Base-by-base conservation (phyloP, 2,113 vertebrate genomes). In the Python bivittatus region DNA sequence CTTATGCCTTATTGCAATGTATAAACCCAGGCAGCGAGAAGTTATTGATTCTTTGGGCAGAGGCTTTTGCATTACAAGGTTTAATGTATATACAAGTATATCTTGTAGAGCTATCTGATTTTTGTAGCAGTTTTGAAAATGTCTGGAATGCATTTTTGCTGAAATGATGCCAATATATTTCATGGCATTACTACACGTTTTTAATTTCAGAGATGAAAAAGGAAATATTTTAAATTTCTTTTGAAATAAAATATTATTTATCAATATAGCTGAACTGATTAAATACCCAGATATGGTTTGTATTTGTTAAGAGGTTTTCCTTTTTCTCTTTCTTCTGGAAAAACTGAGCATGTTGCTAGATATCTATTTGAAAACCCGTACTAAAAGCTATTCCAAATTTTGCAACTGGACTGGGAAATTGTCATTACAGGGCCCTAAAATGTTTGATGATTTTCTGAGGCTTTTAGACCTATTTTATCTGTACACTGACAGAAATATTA, bases 381-480 rank as follows among this genome's bases (percentile, higher is more conserved):
- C 93, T 96, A 97, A 96, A 92, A 97, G 91, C 94, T 95, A 97
- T 97, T 96, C 96, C 94, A 95, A 90, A 97, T 96, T 97, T 96
- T 97, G 94, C 8, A n/a, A 97, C 95, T 96, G 96, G 96, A 97
- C 97, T 97, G 96, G 94, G 95, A 97, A 97, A 96, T 97, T 96
- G 97, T 97, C 97, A 97, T 97, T 97, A 96, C 96, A 88, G 96
- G 97, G 96, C 95, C 96, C 96, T 97, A 97, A 97, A 97, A 92
- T 96, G 96, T 96, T 25, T 0, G 93, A 94, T 97, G 96, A 88
- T 97, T 97, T 97, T 94, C 95, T 6, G 88, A 97, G 95, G 94
- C 97, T 97, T 96, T 97, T 97, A 97, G 97, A 97, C 97, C 97
- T 97, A 97, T 97, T 98, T 98, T 96, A 97, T 97, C 97, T 98